Evolutionary conservation across 2,113 vertebrate genomes (phyloP).

Genomic region (Peromyscus maniculatus): DNA sequence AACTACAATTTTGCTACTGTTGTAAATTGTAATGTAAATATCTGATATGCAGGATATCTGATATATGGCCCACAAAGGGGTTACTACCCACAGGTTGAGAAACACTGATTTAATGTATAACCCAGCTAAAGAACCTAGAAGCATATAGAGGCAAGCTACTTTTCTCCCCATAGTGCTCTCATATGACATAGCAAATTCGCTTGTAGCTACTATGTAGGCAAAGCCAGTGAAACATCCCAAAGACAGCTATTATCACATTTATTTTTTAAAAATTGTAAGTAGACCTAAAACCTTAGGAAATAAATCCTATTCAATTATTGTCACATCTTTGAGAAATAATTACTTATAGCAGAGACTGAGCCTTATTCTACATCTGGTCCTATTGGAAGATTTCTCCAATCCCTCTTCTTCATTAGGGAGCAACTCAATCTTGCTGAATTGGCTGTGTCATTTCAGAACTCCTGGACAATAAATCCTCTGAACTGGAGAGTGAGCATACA

Average conservation of each 20-base stretch:
- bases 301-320: conserved; percentile 4
- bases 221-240: background rate
- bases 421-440: conserved; percentile 25
- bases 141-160: background rate
- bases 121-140: background rate
- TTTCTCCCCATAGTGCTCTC: background rate
- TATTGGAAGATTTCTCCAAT: conserved; percentile 10
- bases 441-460: conserved; percentile 36
- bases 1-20: background rate
- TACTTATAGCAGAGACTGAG: background rate
- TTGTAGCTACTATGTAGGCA: background rate
- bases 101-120: background rate
- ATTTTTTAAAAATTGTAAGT: background rate
- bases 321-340: conserved; percentile 44
- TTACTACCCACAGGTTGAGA: background rate
- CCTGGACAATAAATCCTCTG: conserved; percentile 2
- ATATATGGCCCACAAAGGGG: background rate
- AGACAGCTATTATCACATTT: background rate
- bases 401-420: background rate
- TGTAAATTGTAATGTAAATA: background rate
- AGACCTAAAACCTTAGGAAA: conserved; percentile 9
- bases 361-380: background rate
- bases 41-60: background rate
- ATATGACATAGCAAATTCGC: background rate
- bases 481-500: background rate